These are phyloP conservation scores for Pteronura brasiliensis DNA, from an alignment of 2,113 vertebrate species.

Conservation along the genomic window DNA sequence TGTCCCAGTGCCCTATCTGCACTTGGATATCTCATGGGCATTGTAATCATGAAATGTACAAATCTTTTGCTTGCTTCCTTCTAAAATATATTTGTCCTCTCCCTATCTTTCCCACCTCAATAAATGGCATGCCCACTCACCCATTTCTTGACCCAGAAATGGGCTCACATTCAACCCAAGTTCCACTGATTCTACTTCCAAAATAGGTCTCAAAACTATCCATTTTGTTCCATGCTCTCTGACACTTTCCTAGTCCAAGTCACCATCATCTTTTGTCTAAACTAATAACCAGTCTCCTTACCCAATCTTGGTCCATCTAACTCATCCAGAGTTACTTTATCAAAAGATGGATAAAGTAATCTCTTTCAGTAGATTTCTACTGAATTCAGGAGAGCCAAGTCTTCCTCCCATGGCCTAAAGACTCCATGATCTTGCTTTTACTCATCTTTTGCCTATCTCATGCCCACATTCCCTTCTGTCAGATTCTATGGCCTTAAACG, in stretches of 20 bases:
- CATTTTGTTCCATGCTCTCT: not conserved
- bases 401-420: not conserved
- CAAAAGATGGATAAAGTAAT: not conserved
- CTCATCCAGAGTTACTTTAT: not conserved
- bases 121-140: not conserved
- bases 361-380: not conserved
- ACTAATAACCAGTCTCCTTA: not conserved
- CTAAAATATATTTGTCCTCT: not conserved
- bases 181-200: not conserved
- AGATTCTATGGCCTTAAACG: not conserved
- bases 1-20: not conserved
- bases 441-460: not conserved
- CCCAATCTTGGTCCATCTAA: not conserved
- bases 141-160: not conserved
- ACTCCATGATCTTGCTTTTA: not conserved
- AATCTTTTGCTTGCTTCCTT: not conserved
- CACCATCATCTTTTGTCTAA: not conserved
- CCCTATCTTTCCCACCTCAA: not conserved
- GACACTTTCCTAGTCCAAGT: not conserved
- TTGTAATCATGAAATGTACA: not conserved
- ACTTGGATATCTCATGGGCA: not conserved
- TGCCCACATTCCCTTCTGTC: not conserved
- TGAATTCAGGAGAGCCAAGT: not conserved
- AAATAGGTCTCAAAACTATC: not conserved
- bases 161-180: not conserved